Evolutionary conservation across 2,113 vertebrate species (phyloP), one percentile per base, ranked within the genome.

Genomic region (Dascyllus trimaculatus): DNA sequence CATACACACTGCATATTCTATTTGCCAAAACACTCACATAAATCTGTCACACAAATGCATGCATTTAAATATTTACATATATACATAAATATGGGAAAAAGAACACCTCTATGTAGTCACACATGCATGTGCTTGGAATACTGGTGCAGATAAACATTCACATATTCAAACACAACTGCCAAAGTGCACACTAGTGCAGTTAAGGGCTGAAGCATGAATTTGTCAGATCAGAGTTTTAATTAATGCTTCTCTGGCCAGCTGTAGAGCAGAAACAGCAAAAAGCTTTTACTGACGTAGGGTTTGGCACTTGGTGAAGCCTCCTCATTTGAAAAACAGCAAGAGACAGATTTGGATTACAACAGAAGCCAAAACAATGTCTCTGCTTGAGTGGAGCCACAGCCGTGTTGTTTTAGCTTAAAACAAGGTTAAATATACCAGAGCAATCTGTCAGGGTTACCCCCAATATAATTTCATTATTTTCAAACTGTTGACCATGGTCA

Each of bases 161-260:
- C 67, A 43, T 18, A 45, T 21, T 46, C 40, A 63, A 66, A 52
- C 56, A 66, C 24, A 53, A 22, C 11, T 18, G 22, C 29, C 7
- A 11, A 11, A 64, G 17, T 54, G 22, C 66, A 59, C 0, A 6
- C 18, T 66, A 59, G 24, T 53, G 46, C 29, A 61, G 53, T 52
- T 49, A 26, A 21, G 49, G 56, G 22, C 52, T 78, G 52, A 85
- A 80, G 59, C 21, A 51, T 65, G 43, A 82, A 84, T 29, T 56
- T 81, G 80, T 88, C 72, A 68, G 43, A 81, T 87, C 81, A 85
- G 75, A 65, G 70, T 88, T 87, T 91, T 85, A 89, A 92, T 89
- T 91, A 87, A 75, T 74, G 59, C 74, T 45, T 49, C 72, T 78
- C 52, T 75, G 82, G 46, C 61, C 67, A 71, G 78, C 76, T 52